Evolutionary conservation across 1,140 invertebrate species (phyloP), one percentile per base, ranked within the genome.

Genomic region (Brachionus rubens): DNA sequence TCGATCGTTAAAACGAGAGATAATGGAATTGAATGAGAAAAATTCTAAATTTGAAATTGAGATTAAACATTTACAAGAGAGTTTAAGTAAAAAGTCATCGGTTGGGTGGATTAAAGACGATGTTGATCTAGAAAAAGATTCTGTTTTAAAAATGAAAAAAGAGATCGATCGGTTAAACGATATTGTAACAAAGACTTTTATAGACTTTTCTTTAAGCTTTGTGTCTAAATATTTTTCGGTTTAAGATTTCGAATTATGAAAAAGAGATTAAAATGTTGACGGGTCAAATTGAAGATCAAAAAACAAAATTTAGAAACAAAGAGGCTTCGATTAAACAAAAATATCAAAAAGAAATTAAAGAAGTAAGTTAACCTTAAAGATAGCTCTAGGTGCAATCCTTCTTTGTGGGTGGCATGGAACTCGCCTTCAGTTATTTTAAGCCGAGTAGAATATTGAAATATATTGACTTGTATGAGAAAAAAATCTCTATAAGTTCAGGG

Each of bases 81-180:
- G 40, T 41, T 26, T 72, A 30, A 36, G 68, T 3, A 72, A 72
- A 36, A 36, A 50, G 12, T 72, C 68, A 6, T 36, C 28, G 0
- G 41, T 72, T 72, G 68, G 68, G 16, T 72, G 68, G 68, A 72
- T 72, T 28, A 72, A 72, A 30, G 68, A 72, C 12, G 68, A 72
- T 41, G 21, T 72, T 16, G 68, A 72, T 36, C 41, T 72, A 30
- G 46, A 72, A 72, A 72, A 72, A 30, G 68, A 72, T 41, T 24
- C 12, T 16, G 68, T 26, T 12, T 36, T 72, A 33, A 72, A 72
- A 24, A 36, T 50, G 36, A 72, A 72, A 30, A 40, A 72, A 50
- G 68, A 72, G 19, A 14, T 72, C 1, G 16, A 50, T 0, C 21
- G 65, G 10, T 40, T 70, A 33, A 47, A 70, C 19, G 41, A 48